A percentile compares a stretch with the other conserved stretches of the same genome.
phyloP scores from a whole-genome alignment of 2,113 vertebrate genomes.

The Petaurus breviceps region DNA sequence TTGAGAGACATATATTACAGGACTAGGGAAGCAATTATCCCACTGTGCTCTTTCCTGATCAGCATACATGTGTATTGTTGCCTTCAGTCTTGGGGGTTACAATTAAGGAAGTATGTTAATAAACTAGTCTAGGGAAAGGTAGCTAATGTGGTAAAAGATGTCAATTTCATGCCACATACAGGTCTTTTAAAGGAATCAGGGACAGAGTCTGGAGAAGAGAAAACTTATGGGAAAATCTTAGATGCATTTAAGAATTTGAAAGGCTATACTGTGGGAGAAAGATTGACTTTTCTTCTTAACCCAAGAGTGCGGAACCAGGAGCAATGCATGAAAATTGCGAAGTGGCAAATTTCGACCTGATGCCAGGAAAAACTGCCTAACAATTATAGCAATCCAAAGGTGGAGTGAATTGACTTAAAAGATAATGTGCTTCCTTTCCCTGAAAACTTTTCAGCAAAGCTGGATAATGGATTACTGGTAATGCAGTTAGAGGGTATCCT shows the following conservation, averaged over 20 bases:
- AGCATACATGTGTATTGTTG: not conserved
- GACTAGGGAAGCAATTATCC: not conserved
- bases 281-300: not conserved
- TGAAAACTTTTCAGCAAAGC: not conserved
- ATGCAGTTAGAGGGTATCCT: not conserved
- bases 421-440: not conserved
- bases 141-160: not conserved
- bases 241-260: not conserved
- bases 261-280: not conserved
- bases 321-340: not conserved
- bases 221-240: not conserved
- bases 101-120: not conserved
- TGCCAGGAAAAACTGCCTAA: not conserved
- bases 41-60: not conserved
- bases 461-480: not conserved
- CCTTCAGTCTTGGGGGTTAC: not conserved
- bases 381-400: not conserved
- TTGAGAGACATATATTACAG: not conserved
- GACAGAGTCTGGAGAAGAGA: not conserved
- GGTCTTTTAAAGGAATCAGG: not conserved
- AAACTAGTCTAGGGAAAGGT: not conserved
- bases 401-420: not conserved
- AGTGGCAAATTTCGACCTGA: not conserved
- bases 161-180: not conserved
- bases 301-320: not conserved